Conservation (phyloP, 2,797 vertebrate genomes). For the Crocodylus rhombifer region DNA sequence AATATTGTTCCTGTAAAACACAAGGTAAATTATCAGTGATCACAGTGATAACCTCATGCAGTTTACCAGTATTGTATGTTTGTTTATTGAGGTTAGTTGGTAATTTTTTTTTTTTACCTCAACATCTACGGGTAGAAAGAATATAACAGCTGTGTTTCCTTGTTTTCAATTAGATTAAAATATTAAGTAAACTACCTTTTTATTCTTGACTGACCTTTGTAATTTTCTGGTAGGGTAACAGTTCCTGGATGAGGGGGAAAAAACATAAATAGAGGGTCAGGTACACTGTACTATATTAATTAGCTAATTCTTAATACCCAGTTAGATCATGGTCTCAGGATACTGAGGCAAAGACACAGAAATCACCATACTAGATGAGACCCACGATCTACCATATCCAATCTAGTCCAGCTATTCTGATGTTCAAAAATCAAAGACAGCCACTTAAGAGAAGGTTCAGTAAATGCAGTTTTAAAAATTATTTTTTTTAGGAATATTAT, state of each 20-base stretch:
- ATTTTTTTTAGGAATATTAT: no score
- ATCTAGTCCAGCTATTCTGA: neutral
- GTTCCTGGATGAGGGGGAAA: neutral
- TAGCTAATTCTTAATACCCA: neutral
- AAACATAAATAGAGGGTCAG: neutral
- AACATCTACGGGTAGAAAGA: no score
- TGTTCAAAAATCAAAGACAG: neutral
- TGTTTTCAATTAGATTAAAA: no score
- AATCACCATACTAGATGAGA: neutral
- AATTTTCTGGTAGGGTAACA: neutral
- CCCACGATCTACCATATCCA: neutral
- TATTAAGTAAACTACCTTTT: no score
- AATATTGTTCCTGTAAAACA: neutral
- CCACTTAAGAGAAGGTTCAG: neutral
- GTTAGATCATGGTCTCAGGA: neutral
- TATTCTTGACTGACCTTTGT: neutral
- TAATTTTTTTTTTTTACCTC: no score
- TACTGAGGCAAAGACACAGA: neutral
- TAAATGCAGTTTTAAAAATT: neutral
- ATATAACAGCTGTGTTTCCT: no score
- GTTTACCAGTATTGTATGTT: neutral
- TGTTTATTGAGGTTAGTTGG: neutral
- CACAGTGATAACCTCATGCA: neutral
- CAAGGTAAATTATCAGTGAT: neutral
- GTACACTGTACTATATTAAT: neutral